Conservation (phyloP, 2,888 invertebrate genomes). For the Muschampia plurimacula region DNA sequence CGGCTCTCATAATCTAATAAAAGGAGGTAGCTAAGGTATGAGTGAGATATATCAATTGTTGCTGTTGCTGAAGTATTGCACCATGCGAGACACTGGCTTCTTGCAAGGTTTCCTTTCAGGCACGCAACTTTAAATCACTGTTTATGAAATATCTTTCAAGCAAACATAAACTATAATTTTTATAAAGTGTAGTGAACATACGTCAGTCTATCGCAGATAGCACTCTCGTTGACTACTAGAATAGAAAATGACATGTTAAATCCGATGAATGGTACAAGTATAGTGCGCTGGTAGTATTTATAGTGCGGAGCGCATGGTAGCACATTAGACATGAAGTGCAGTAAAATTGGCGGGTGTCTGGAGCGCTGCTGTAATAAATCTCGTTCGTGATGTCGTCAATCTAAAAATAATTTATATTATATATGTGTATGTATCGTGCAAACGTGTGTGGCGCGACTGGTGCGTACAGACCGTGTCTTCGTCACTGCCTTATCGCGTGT, state of each 20-base stretch:
- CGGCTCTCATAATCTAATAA: not conserved
- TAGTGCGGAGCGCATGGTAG: not conserved
- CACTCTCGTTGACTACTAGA: not conserved
- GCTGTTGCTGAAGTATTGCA: not conserved
- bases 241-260: conserved; percentile 4
- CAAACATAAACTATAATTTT: not conserved
- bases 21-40: not conserved
- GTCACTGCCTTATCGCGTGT: conserved; percentile 67
- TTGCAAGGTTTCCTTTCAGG: not conserved
- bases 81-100: not conserved
- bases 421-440: not conserved
- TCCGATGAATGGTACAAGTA: conserved; percentile 10
- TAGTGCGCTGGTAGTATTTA: not conserved
- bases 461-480: conserved; percentile 25
- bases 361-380: conserved; percentile 5
- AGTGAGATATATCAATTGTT: too few relatives aligned
- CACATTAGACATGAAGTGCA: conserved; percentile 3
- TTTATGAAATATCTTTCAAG: too few relatives aligned
- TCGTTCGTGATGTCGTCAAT: conserved; percentile 12
- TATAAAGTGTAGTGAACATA: not conserved
- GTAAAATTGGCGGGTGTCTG: not conserved
- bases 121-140: not conserved
- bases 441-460: not conserved
- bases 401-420: conserved; percentile 5
- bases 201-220: not conserved